Evolutionary conservation across 1,140 invertebrate species (phyloP), one percentile per base, ranked within the genome.

Genomic region (Helicoverpa armigera): DNA sequence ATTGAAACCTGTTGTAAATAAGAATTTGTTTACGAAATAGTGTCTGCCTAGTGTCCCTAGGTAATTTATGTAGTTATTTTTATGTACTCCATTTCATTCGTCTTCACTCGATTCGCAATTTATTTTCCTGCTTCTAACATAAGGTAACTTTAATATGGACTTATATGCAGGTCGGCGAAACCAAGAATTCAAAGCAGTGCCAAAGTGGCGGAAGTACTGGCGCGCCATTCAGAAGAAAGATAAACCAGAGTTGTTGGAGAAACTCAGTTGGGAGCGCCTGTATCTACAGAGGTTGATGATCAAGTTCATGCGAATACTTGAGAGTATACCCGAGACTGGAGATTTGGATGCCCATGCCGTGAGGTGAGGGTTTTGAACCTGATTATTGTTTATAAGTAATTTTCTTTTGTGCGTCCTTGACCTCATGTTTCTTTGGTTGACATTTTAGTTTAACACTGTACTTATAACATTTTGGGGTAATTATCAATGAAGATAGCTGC

Each of bases 131-230:
- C 5, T 43, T 9, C 35, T 43, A 7, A 43, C 1, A 3, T 43
- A 43, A 1, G 35, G 5, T n/a, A 16, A 43, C 31, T n/a, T 48
- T 43, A n/a, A 16, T 69, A 10, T n/a, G 31, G n/a, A n/a, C 7
- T 56, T 35, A 14, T 67, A 23, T 51, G 60, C 63, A 96, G 96
- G 95, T 53, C 95, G 98, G 67, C 95, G 98, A 84, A 98, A 98
- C 84, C 96, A 97, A 81, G 98, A 99, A 90, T 98, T 99, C 86
- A 97, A 97, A 88, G 96, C 96, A 67, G 97, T 97, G 88, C 97
- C 98, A 9, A 98, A 99, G 94, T 98, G 99, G 97, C 96, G 96
- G 81, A 99, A 99, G 94, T 98, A 98, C 89, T 99, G 98, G 98
- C 97, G 97, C 85, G 96, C 97, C 16, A 96, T 99, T 79, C 96